Evolutionary conservation across 2,888 invertebrate genomes (phyloP).

Genomic region (Dryocosmus kuriphilus): DNA sequence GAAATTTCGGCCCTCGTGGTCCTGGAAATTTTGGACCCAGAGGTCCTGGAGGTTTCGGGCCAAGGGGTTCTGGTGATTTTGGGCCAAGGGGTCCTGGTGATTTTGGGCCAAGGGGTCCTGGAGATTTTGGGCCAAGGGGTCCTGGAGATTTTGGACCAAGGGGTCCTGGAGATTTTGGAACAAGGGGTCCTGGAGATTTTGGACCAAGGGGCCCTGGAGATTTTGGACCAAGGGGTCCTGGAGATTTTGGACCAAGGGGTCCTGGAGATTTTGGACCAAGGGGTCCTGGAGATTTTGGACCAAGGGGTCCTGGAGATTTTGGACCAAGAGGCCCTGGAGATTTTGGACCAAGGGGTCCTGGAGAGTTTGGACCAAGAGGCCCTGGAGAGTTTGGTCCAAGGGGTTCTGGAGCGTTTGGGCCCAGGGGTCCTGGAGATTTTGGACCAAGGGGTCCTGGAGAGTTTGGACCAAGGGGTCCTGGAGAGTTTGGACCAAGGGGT

Average conservation of each 20-base stretch:
- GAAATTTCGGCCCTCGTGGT: slow-evolving; percentile 51
- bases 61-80: slow-evolving; percentile 40
- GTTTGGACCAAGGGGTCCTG: slow-evolving; percentile 6
- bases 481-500: slow-evolving; percentile 41
- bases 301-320: slow-evolving; percentile 50
- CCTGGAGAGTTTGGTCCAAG: slow-evolving; percentile 38
- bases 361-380: slow-evolving; percentile 42
- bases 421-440: slow-evolving; percentile 37
- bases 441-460: slow-evolving; percentile 41
- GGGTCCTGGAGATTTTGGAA: not conserved
- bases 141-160: slow-evolving; percentile 44
- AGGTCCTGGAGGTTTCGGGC: slow-evolving; percentile 36
- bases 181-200: slow-evolving; percentile 33
- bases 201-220: slow-evolving; percentile 42
- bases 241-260: not conserved
- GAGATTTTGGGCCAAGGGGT: slow-evolving; percentile 48
- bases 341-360: slow-evolving; percentile 50
- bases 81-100: slow-evolving; percentile 23
- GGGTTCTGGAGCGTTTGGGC: slow-evolving; percentile 36
- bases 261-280: not conserved
- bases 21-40: slow-evolving; percentile 43
- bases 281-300: slow-evolving; percentile 45
- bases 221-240: slow-evolving; percentile 46
- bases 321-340: slow-evolving; percentile 36
- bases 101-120: slow-evolving; percentile 44